Base-by-base conservation (phyloP, 2,888 invertebrate species). In the Yponomeuta sedellus region DNA sequence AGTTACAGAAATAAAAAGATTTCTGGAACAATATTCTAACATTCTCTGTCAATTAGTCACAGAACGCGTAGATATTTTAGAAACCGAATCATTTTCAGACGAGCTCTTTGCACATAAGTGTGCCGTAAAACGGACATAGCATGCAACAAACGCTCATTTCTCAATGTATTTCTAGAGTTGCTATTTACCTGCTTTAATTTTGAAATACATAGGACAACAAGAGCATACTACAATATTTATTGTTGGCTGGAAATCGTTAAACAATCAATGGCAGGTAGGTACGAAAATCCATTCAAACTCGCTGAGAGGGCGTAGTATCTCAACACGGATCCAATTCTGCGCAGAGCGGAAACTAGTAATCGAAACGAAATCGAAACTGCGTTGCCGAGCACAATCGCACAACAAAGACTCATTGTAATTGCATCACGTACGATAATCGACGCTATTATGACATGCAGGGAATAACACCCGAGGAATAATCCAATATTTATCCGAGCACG, bases 351-450 rank as follows among this genome's bases (percentile, higher is more conserved):
- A 82, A 79, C 77, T 77, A 52, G 74, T 86, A 87, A 86, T 88
- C 84, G 79, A 82, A 82, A 86, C 83, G 84, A 86, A 86, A 87
- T 86, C 84, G 81, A 66, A 61, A 57, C 66, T 28, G 81, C 85
- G 85, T 83, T 79, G 81, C 80, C 75, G 75, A 75, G 72, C 20
- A 56, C 40, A 20, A 40, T 40, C 16, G 34, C 59, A 59, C 59
- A 59, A 83, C 79, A 85, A 82, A 75, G 75, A 73, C 44, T 75
- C 78, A 87, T 89, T 86, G 87, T 90, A 90, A 91, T 91, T 79
- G 84, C 85, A 89, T 90, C 91, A 91, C 91, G 90, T 91, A 89
- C 82, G 76, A 85, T 88, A 89, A 91, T 88, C 88, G 84, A 77
- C 71, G 85, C 82, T 86, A 90, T 91, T 91, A 90, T 90, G 89